Evolutionary conservation across 2,797 vertebrate genomes (phyloP), one percentile per base, ranked within the genome.

Genomic region (Simalia tracyae): DNA sequence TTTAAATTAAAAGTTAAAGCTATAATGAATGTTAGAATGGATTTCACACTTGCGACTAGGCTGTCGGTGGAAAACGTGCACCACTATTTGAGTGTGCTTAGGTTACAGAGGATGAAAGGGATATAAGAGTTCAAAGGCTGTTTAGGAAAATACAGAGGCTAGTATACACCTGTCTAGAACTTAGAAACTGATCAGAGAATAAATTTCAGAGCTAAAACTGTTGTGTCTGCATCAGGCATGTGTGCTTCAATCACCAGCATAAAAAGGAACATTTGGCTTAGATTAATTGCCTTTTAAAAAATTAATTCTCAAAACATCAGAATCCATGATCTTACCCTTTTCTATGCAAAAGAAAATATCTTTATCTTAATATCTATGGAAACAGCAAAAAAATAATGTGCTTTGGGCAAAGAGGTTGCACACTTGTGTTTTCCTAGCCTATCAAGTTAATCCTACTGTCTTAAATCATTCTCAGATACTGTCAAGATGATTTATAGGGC

Each of bases 41-140:
- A 97, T 97, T 97, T 96, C 96, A 96, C 96, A 97, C 96, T 96
- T 96, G 96, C 91, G 95, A 93, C 94, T 97, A 91, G 89, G 81
- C 93, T 94, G 94, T 54, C 64, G 90, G 76, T 95, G 96, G 95
- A 96, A 95, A 94, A 96, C 95, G 72, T 92, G 93, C 96, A 96
- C 91, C 42, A 93, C 91, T 95, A 95, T 95, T 97, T 95, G 92
- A 85, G 94, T n/a, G 95, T 96, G 96, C 95, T 96, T 96, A 93
- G 84, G 94, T 97, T 97, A 97, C 96, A 96, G 94, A 92, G 94
- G 95, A 94, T 95, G 94, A 96, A 95, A 95, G 94, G 95, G 94
- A 96, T 95, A 46, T 81, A 94, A 94, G 91, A 95, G 92, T 94
- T 96, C 94, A 96, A 96, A 95, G 84, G 76, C 89, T 93, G 94